Conservation (phyloP, 2,888 invertebrate genomes). For the Cremastinae sp. region DNA sequence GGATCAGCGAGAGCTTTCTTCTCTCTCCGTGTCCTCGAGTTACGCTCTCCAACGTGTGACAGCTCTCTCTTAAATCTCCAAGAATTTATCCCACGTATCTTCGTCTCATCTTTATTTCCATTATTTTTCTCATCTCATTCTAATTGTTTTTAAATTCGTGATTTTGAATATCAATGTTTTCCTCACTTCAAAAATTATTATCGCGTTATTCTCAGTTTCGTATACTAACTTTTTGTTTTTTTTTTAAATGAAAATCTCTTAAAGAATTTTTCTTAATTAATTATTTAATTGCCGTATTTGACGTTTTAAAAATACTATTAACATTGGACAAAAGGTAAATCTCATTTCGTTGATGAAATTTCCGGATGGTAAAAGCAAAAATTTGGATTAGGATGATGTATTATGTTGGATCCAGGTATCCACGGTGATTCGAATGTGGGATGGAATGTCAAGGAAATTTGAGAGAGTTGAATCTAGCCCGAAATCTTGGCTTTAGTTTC, state of each 20-base stretch:
- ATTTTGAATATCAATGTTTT: conserved; percentile 50
- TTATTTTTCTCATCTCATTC: conserved; percentile 10
- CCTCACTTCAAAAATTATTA: conserved; percentile 23
- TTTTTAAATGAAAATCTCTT: no score
- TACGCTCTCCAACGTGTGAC: conserved; percentile 34
- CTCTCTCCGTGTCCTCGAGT: conserved; percentile 12
- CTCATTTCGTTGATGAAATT: no score
- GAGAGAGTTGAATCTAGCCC: conserved; percentile 61
- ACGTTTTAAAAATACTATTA: no score
- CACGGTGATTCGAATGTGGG: conserved; percentile 15
- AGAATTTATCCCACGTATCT: conserved; percentile 37
- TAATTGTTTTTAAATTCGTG: conserved; percentile 46
- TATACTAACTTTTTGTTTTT: no score
- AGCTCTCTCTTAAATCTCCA: conserved; percentile 26
- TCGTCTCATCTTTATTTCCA: conserved; percentile 11
- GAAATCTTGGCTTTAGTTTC: conserved; percentile 66
- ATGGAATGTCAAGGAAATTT: conserved; percentile 53
- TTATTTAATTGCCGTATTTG: no score
- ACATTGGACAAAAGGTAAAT: no score
- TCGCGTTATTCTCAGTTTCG: no score
- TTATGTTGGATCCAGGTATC: no score
- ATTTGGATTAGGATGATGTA: no score
- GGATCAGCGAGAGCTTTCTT: conserved; percentile 12
- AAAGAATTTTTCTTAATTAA: no score
- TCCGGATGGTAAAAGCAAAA: no score